Base-by-base conservation (phyloP, 2,797 vertebrate species). In the Brotogeris chrysoptera region DNA sequence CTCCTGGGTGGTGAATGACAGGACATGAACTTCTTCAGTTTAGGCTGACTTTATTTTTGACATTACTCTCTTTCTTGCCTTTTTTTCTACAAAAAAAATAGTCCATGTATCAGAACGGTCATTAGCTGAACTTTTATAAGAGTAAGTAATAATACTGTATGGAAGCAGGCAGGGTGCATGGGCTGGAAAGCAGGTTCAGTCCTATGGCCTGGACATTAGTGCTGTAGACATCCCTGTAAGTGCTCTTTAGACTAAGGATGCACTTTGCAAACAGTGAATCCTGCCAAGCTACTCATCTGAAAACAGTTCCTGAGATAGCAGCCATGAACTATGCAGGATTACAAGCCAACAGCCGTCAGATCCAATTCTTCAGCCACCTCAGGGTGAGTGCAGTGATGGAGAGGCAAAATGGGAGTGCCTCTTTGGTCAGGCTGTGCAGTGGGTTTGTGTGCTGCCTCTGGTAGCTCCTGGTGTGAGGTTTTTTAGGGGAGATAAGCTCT, bases 101-200 rank as follows among this genome's bases (percentile, higher is more conserved):
- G 23, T 72, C 10, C 30, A 12, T 43, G 8, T 65, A 17, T 68
- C 80, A 20, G 73, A 72, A 49, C 36, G 64, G 52, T 63, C 6
- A 16, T 78, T 70, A 86, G 57, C 65, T 9, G 17, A 80, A 43
- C 32, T 92, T 87, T 74, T 61, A 7, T 12, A 57, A 28, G 36
- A 36, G 10, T 38, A 44, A 72, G 25, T 30, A 85, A 43, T 44
- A 81, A 10, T 72, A 46, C 11, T 63, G 49, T 72, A 66, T 91
- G 74, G 80, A 88, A 79, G 69, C 28, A 36, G 65, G 44, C 92
- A 73, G 77, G 49, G 81, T 92, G 95, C 92, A 95, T 97, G 96
- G 95, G 92, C 96, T 86, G 78, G 73, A 59, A 86, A 86, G 68
- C 46, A 46, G 82, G 16, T 76, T 95, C 86, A 92, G 74, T 77